Percentiles rank a stretch among this genome's conserved stretches.
Evolutionary conservation across 2,797 vertebrate genomes (phyloP).

Genomic region (Allobates femoralis): DNA sequence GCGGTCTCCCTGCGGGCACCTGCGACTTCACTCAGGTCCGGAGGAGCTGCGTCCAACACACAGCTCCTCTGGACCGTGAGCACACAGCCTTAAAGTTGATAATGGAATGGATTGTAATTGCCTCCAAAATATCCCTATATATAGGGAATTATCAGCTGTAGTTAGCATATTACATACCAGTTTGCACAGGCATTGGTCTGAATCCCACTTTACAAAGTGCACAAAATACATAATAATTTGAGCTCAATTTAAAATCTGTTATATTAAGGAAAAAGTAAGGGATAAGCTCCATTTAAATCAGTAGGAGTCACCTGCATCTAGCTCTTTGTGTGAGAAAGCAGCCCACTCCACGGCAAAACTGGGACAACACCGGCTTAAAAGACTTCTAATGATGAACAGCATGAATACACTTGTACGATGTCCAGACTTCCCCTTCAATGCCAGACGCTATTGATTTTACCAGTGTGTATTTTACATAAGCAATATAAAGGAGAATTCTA

Average conservation of each 20-base stretch:
- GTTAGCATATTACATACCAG: no score
- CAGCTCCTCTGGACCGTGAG: no score
- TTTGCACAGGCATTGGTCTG: no score
- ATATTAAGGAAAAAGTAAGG: background rate
- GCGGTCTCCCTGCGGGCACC: no score
- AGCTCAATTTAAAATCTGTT: background rate
- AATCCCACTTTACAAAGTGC: background rate
- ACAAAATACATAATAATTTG: background rate
- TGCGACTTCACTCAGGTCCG: no score
- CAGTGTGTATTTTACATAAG: constrained; percentile 24
- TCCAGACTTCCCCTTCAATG: constrained; percentile 1
- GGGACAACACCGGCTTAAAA: constrained; percentile 8
- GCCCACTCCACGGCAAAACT: constrained; percentile 2
- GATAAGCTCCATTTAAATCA: background rate
- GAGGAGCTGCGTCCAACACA: no score
- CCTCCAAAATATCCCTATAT: no score
- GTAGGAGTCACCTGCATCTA: background rate
- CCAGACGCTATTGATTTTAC: constrained; percentile 36
- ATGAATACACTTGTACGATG: background rate
- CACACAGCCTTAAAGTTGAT: no score
- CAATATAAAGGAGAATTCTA: background rate
- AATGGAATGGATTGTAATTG: no score
- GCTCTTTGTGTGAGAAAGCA: background rate
- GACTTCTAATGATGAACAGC: constrained; percentile 10
- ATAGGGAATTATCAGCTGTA: no score